Percentiles rank a stretch among this genome's conserved stretches.
Evolutionary conservation across 2,797 vertebrate species (phyloP).

Genomic region (Lepilemur septentrionalis): DNA sequence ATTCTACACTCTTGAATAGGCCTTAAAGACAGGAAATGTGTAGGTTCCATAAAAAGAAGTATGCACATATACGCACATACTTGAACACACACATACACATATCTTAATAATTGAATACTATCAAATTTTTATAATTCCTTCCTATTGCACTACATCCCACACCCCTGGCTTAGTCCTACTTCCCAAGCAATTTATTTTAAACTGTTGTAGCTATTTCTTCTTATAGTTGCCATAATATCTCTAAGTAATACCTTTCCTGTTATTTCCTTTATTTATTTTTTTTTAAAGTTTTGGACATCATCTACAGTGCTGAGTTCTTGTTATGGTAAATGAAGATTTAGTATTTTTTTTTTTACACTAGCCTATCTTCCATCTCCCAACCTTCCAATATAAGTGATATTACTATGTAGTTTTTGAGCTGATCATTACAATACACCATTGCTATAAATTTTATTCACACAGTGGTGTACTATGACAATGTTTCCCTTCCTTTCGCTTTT

Average conservation of each 20-base stretch:
- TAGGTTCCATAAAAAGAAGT: not conserved
- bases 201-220: not conserved
- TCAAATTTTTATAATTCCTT: not conserved
- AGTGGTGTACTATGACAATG: not conserved
- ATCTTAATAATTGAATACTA: not conserved
- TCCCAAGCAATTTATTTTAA: conserved; percentile 1
- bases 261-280: not conserved
- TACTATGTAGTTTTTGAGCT: not conserved
- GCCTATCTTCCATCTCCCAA: not conserved
- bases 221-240: not conserved
- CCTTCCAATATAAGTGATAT: not conserved
- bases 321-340: not conserved
- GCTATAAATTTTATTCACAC: not conserved
- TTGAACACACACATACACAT: not conserved
- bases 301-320: not conserved
- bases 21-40: not conserved
- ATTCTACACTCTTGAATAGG: not conserved
- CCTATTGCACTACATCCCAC: not conserved
- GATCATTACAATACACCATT: not conserved
- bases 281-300: not conserved
- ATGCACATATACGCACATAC: not conserved
- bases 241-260: not conserved
- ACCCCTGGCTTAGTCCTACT: too few species aligned
- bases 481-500: conserved; percentile 4
- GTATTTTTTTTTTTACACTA: not conserved